Percentiles rank a stretch among this genome's conserved stretches.
Conservation (phyloP, 2,113 vertebrate species). For the Hydrolagus affinis region DNA sequence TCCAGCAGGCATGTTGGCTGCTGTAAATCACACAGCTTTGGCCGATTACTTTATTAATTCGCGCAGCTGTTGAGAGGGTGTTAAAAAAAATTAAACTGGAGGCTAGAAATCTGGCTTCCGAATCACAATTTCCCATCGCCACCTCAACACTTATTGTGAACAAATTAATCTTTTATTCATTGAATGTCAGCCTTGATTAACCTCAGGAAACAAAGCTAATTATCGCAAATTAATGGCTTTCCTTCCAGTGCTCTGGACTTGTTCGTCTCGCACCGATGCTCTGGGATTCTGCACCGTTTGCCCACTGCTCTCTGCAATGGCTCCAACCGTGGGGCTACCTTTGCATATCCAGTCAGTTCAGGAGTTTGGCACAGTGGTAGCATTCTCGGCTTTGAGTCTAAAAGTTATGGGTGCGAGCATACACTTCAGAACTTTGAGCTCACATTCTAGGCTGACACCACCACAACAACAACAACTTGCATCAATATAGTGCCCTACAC, state of each 20-base stretch:
- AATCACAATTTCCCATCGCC: background rate
- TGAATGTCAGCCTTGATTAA: conserved; percentile 24
- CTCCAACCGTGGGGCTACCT: no score
- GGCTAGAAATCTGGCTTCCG: background rate
- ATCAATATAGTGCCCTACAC: no score
- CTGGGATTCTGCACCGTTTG: no score
- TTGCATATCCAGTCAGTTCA: no score
- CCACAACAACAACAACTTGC: no score
- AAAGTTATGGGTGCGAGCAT: no score
- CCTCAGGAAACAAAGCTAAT: conserved; percentile 27
- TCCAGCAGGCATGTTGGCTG: background rate
- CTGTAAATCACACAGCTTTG: background rate
- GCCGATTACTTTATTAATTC: background rate
- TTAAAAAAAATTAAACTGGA: conserved; percentile 3
- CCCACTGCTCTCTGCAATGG: no score
- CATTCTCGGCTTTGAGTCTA: no score
- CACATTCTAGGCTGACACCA: no score
- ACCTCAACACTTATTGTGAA: background rate
- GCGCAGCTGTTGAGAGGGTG: background rate
- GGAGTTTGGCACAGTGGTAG: no score
- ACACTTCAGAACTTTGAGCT: no score
- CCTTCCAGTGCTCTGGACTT: background rate
- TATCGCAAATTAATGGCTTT: conserved; percentile 23
- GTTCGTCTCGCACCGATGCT: background rate
- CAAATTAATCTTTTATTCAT: conserved; percentile 31